These are phyloP conservation scores for Malacosoma neustria DNA, from an alignment of 2,888 invertebrate genomes.

Conservation along the genomic window DNA sequence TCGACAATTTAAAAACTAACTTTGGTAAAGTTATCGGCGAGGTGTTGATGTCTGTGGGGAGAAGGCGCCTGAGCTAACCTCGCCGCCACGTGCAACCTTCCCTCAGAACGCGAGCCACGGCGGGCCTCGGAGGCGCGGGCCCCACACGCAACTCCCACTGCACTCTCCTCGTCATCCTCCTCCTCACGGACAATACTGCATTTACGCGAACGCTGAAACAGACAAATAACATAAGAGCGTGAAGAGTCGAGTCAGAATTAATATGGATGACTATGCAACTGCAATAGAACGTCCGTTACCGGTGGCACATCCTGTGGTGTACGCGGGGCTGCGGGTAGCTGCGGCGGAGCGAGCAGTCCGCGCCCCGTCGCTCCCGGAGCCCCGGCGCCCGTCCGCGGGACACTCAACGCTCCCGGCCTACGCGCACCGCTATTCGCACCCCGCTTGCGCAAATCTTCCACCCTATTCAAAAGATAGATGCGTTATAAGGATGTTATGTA, in stretches of 20 bases:
- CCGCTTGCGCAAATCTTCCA: constrained; percentile 26
- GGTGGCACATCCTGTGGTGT: constrained; percentile 81
- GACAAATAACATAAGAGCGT: no score
- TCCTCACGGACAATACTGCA: constrained; percentile 95
- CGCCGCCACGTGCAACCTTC: constrained; percentile 81
- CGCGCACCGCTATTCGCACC: constrained; percentile 36
- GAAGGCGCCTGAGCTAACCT: constrained; percentile 77
- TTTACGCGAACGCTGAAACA: constrained; percentile 80
- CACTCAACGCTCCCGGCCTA: constrained; percentile 50
- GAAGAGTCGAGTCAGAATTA: no score
- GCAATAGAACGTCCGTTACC: no score
- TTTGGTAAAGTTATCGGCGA: constrained; percentile 75
- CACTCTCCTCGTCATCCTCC: constrained; percentile 89
- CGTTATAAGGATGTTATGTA: no score
- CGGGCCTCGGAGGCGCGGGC: constrained; percentile 70
- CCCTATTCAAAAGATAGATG: no score
- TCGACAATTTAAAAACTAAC: constrained; percentile 18
- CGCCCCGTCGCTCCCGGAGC: constrained; percentile 31
- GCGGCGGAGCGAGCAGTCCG: constrained; percentile 53
- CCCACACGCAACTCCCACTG: constrained; percentile 67
- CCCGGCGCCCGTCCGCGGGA: constrained; percentile 41
- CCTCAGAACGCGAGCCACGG: constrained; percentile 87
- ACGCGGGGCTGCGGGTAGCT: constrained; percentile 68
- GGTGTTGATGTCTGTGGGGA: constrained; percentile 68
- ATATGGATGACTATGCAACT: no score